Conservation (phyloP, 2,797 vertebrate genomes). For the Euthynnus affinis region DNA sequence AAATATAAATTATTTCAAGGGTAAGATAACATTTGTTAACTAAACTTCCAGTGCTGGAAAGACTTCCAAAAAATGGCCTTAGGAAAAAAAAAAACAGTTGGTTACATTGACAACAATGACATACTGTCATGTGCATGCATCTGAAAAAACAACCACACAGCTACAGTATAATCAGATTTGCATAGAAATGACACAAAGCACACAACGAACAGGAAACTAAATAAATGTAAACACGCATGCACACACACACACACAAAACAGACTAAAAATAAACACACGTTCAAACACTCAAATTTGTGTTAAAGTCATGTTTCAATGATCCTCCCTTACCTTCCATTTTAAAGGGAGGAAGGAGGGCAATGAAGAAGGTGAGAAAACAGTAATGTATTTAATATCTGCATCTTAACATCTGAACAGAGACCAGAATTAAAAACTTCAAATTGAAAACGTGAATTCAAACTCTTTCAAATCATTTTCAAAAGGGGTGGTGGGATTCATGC, state of each 20-base stretch:
- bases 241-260: slow-evolving; percentile 13
- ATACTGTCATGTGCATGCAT: slow-evolving; percentile 10
- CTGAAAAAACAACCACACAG: slow-evolving; percentile 13
- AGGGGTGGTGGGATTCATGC: slow-evolving; percentile 69
- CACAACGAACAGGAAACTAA: slow-evolving; percentile 4
- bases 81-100: background rate
- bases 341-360: slow-evolving; percentile 78
- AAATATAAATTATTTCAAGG: background rate
- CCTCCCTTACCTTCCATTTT: slow-evolving; percentile 85
- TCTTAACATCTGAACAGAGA: slow-evolving; percentile 43
- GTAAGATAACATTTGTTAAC: background rate
- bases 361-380: slow-evolving; percentile 74
- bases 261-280: background rate
- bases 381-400: slow-evolving; percentile 66
- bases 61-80: background rate
- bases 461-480: slow-evolving; percentile 40
- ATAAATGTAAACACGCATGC: slow-evolving; percentile 17
- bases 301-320: slow-evolving; percentile 44
- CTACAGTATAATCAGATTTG: background rate
- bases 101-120: background rate
- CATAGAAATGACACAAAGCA: slow-evolving; percentile 38
- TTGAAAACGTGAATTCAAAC: slow-evolving; percentile 5
- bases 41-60: background rate
- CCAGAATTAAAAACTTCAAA: slow-evolving; percentile 24
- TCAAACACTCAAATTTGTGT: slow-evolving; percentile 38